Conservation (phyloP, 1,140 invertebrate species). For the Nasonia vitripennis region DNA sequence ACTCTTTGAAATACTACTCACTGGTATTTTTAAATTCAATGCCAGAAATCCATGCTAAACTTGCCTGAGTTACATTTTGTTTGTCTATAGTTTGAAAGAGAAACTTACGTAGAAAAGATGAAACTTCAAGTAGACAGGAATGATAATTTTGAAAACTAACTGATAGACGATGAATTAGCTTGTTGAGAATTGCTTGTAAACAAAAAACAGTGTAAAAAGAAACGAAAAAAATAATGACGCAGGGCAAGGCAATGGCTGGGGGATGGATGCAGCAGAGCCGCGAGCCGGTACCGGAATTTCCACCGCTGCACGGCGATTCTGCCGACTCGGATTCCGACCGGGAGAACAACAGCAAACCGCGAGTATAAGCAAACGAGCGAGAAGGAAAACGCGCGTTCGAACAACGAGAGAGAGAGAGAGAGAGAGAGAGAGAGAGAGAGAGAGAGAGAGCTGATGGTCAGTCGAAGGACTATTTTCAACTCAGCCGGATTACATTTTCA, state of each 20-base stretch:
- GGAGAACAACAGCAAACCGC: constrained; percentile 72
- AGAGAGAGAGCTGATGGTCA: not conserved
- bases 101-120: not conserved
- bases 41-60: constrained; percentile 12
- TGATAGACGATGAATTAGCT: not conserved
- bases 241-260: constrained; percentile 68
- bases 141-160: constrained; percentile 8
- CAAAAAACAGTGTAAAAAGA: constrained; percentile 61
- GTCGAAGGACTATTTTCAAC: constrained; percentile 19
- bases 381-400: not conserved
- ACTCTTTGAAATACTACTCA: constrained; percentile 53
- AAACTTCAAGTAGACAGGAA: constrained; percentile 32
- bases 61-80: constrained; percentile 50
- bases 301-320: constrained; percentile 68
- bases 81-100: constrained; percentile 39
- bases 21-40: constrained; percentile 35
- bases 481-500: not conserved
- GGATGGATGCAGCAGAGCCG: constrained; percentile 72
- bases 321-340: constrained; percentile 74
- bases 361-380: constrained; percentile 63
- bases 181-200: not conserved
- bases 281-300: constrained; percentile 71
- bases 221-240: constrained; percentile 66
- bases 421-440: too few relatives aligned
- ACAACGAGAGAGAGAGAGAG: not conserved